phyloP scores from a whole-genome alignment of 2,113 vertebrate genomes.

The Otus sunia region DNA sequence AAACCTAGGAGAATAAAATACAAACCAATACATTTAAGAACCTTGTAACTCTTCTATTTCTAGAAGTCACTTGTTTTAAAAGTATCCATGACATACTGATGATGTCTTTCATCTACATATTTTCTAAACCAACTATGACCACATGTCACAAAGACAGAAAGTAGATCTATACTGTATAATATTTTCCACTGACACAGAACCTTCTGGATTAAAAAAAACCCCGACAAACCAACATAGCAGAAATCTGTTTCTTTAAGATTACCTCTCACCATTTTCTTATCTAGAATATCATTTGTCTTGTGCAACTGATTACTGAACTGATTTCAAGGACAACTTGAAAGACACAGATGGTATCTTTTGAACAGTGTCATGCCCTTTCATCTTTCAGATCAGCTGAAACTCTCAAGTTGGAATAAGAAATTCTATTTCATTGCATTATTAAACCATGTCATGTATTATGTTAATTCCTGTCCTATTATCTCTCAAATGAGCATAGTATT shows the following conservation, averaged over 20 bases:
- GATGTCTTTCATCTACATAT: not conserved
- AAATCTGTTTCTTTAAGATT: not conserved
- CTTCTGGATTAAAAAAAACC: not conserved
- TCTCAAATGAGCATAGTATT: not conserved
- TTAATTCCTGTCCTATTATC: not conserved
- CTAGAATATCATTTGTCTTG: not conserved
- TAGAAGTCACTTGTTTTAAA: not conserved
- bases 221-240: not conserved
- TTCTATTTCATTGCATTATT: not conserved
- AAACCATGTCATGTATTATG: not conserved
- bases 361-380: not conserved
- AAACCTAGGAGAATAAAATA: slow-evolving; percentile 78
- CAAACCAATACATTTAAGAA: not conserved
- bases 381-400: not conserved
- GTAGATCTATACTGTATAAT: not conserved
- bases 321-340: not conserved
- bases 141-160: not conserved
- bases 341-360: not conserved
- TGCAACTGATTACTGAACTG: not conserved
- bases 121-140: not conserved
- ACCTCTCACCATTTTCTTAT: not conserved
- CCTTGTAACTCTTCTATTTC: not conserved
- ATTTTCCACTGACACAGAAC: not conserved
- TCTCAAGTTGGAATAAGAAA: not conserved
- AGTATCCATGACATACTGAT: not conserved